Percentiles rank a stretch among this genome's conserved stretches.
Conservation (phyloP, 1,140 invertebrate genomes). For the Drosophila repletoides region DNA sequence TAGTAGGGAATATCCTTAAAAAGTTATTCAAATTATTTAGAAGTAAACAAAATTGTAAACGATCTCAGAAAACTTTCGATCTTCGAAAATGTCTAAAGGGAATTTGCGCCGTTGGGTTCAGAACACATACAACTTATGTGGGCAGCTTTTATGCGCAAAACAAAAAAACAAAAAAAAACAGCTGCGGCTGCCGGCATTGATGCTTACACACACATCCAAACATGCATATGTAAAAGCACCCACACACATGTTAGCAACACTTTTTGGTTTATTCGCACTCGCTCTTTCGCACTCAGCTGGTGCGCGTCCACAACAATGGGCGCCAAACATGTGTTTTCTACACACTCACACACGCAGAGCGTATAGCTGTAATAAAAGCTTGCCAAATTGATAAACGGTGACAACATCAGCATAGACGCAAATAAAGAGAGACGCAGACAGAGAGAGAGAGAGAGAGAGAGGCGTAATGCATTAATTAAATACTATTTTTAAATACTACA, state of each 20-base stretch:
- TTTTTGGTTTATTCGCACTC: slow-evolving; percentile 62
- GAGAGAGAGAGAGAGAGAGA: background rate
- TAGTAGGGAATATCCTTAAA: no score
- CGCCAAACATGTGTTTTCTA: slow-evolving; percentile 74
- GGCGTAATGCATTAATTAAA: slow-evolving; percentile 17
- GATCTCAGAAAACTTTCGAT: no score
- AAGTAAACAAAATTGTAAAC: no score
- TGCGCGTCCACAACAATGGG: slow-evolving; percentile 47
- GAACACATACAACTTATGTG: background rate
- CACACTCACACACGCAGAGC: slow-evolving; percentile 22
- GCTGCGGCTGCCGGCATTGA: slow-evolving; percentile 61
- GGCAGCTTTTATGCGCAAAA: slow-evolving; percentile 20
- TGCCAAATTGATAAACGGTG: slow-evolving; percentile 31
- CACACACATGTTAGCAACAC: slow-evolving; percentile 15
- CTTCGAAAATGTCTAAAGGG: no score
- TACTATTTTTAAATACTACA: slow-evolving; percentile 29
- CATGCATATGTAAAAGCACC: slow-evolving; percentile 8
- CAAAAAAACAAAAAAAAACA: slow-evolving; percentile 64
- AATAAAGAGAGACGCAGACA: background rate
- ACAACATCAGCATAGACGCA: slow-evolving; percentile 27
- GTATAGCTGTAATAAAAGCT: slow-evolving; percentile 11
- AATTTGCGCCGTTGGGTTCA: no score
- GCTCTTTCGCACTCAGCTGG: slow-evolving; percentile 67
- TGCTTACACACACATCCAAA: slow-evolving; percentile 17
- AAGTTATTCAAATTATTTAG: no score